phyloP scores from a whole-genome alignment of 2,113 vertebrate genomes.

The Talpa occidentalis region DNA sequence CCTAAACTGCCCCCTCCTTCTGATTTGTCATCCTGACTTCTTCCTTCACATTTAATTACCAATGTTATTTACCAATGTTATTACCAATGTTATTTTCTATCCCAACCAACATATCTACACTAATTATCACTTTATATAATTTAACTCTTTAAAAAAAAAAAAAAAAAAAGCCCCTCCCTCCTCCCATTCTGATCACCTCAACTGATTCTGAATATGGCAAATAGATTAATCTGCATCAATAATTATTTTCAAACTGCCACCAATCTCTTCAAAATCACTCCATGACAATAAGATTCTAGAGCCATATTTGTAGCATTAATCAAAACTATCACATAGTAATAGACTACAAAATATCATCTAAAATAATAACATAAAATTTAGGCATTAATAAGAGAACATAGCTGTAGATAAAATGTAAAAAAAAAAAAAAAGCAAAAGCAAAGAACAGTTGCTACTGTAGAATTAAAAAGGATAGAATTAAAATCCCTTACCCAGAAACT shows the following conservation, averaged over 20 bases:
- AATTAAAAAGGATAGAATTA: constrained; percentile 28
- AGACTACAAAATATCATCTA: constrained; percentile 8
- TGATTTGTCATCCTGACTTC: neutral
- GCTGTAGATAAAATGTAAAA: neutral
- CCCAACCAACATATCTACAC: neutral
- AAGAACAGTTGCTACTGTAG: neutral
- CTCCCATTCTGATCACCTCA: constrained; percentile 15
- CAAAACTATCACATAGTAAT: neutral
- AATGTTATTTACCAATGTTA: neutral
- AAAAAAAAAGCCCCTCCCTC: neutral
- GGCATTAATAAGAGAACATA: neutral
- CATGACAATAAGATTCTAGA: neutral
- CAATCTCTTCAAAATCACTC: constrained; percentile 26
- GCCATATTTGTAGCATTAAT: neutral
- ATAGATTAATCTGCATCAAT: constrained; percentile 37
- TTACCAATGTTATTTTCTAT: neutral
- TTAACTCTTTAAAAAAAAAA: constrained; percentile 50
- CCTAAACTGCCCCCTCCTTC: neutral
- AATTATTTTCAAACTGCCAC: constrained; percentile 42
- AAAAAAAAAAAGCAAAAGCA: neutral
- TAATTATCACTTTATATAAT: constrained; percentile 11
- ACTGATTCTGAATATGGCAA: constrained; percentile 18
- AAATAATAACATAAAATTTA: constrained; percentile 26
- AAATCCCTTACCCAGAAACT: constrained; percentile 29
- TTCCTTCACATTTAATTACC: constrained; percentile 14